Conservation (phyloP, 2,888 invertebrate genomes). For the Torymus aiolomorphi region DNA sequence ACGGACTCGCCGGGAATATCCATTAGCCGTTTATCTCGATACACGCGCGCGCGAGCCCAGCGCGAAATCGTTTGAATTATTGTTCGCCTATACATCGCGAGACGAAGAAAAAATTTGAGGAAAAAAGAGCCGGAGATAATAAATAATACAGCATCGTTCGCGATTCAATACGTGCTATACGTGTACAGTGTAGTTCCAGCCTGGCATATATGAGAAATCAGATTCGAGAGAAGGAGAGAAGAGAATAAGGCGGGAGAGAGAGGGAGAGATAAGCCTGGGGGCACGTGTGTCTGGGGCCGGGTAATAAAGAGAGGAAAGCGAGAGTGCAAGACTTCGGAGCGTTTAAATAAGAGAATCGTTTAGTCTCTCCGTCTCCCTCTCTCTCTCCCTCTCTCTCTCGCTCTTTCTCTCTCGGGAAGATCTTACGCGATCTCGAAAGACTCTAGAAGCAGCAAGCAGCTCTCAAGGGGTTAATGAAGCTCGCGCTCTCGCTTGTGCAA, state of each 20-base stretch:
- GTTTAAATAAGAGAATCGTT: conserved; percentile 32
- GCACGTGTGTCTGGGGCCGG: background rate
- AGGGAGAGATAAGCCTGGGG: background rate
- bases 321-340: conserved; percentile 1
- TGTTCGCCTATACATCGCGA: no score
- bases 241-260: background rate
- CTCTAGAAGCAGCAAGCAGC: background rate
- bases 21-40: conserved; percentile 5
- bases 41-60: no score
- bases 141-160: background rate
- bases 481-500: conserved; percentile 13
- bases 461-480: conserved; percentile 30
- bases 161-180: no score
- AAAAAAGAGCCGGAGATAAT: background rate
- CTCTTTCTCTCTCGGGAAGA: background rate
- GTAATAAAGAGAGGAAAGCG: conserved; percentile 15
- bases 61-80: no score
- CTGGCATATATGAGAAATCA: background rate
- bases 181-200: background rate
- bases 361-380: background rate
- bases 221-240: background rate
- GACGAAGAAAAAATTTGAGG: no score
- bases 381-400: no score
- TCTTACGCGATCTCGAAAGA: conserved; percentile 9
- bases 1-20: background rate